Conservation (phyloP, 2,797 vertebrate species). For the Centropyge bicolor region DNA sequence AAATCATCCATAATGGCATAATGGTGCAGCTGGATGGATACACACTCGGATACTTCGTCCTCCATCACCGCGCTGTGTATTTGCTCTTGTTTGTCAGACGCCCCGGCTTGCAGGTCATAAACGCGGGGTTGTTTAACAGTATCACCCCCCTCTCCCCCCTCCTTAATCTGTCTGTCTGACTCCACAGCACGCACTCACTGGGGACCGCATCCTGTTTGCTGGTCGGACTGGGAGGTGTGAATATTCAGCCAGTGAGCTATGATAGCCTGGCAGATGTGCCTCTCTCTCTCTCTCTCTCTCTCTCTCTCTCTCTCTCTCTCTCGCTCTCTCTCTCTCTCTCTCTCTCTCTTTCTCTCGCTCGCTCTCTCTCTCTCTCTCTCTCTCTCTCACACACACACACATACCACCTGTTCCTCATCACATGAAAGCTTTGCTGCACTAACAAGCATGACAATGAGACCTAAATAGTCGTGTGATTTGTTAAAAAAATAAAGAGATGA, state of each 20-base stretch:
- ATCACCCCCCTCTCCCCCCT: conserved; percentile 1
- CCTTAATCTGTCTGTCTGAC: conserved; percentile 52
- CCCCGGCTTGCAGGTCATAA: conserved; percentile 49
- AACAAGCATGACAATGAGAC: conserved; percentile 19
- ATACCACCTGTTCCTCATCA: conserved; percentile 74
- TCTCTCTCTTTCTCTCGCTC: no score
- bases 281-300: background rate
- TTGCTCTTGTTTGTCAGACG: conserved; percentile 66
- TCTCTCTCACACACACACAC: conserved; percentile 28
- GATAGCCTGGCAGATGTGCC: conserved; percentile 70
- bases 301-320: background rate
- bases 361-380: background rate
- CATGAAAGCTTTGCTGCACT: conserved; percentile 17
- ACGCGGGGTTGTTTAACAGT: conserved; percentile 52
- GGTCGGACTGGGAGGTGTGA: conserved; percentile 72
- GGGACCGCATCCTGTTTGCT: conserved; percentile 78
- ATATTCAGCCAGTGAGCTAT: conserved; percentile 64
- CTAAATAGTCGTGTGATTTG: conserved; percentile 2
- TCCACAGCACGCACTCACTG: conserved; percentile 29
- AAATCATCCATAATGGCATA: conserved; percentile 44
- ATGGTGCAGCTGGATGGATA: conserved; percentile 42
- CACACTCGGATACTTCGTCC: conserved; percentile 19
- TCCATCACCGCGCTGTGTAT: conserved; percentile 58
- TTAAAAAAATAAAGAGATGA: background rate
- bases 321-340: background rate